Conservation (phyloP, 2,797 vertebrate genomes). For the Phrynocephalus vlangalii region DNA sequence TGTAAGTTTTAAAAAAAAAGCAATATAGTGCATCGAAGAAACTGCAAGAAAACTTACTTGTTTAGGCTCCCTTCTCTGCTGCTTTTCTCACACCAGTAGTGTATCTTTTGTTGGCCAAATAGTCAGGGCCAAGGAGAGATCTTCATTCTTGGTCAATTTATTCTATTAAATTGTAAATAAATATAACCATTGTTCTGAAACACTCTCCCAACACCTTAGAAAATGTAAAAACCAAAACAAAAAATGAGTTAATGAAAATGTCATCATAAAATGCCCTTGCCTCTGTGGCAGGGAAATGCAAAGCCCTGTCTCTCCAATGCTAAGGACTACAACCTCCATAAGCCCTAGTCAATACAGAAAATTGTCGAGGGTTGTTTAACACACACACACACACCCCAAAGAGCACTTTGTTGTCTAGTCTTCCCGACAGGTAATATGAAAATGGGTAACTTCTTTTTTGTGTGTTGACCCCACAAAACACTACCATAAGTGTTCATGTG, state of each 20-base stretch:
- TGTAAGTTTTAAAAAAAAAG: background rate
- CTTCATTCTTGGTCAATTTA: too few species aligned
- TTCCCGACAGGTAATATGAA: background rate
- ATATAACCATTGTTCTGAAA: background rate
- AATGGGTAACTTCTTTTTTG: background rate
- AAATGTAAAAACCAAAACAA: background rate
- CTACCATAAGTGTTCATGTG: background rate
- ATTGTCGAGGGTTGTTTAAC: background rate
- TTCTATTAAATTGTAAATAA: too few species aligned
- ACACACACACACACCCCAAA: too few species aligned
- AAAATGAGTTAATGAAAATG: background rate
- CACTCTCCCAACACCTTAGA: background rate
- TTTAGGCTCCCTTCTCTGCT: background rate
- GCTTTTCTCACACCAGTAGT: background rate
- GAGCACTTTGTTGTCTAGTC: too few species aligned
- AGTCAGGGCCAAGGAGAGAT: background rate
- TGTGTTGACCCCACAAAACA: background rate
- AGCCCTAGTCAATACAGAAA: background rate
- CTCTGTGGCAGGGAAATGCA: background rate
- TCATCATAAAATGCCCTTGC: background rate
- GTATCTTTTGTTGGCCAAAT: background rate
- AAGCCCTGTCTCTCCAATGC: background rate
- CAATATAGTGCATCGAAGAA: background rate
- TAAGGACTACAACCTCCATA: background rate
- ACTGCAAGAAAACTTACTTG: background rate